Conservation (phyloP, 2,797 vertebrate species). For the Pipistrellus nathusii region DNA sequence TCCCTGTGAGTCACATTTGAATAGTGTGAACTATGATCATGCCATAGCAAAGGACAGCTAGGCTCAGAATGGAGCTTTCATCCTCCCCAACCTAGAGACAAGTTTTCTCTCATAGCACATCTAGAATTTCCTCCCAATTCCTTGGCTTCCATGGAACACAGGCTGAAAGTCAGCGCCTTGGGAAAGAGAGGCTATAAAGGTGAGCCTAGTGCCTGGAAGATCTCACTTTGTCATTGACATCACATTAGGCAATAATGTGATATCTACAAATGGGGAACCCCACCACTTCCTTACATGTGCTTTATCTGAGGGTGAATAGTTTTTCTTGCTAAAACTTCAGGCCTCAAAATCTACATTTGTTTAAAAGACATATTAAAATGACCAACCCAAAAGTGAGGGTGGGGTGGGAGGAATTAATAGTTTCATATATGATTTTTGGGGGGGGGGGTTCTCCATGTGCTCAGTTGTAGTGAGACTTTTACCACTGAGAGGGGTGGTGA, state of each 20-base stretch:
- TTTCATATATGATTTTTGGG: not conserved
- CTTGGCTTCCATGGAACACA: not conserved
- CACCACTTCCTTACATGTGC: not conserved
- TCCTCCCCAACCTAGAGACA: not conserved
- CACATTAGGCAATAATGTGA: not conserved
- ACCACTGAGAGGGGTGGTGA: not conserved
- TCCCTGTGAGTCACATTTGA: not conserved
- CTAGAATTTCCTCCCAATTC: not conserved
- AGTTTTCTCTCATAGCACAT: not conserved
- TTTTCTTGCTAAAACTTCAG: not conserved
- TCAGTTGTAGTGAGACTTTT: not conserved
- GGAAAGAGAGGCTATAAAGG: not conserved
- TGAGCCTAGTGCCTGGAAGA: not conserved
- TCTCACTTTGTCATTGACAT: not conserved
- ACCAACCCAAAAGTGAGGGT: not conserved
- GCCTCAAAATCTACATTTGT: not conserved
- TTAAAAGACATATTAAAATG: conserved; percentile 10
- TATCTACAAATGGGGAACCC: not conserved
- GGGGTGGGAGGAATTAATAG: not conserved
- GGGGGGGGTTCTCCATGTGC: not conserved
- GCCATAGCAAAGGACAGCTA: not conserved
- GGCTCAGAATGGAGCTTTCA: not conserved
- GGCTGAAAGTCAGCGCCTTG: not conserved
- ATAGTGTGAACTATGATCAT: not conserved
- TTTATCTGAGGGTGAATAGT: not conserved